Base-by-base conservation (phyloP, 2,888 invertebrate genomes). In the Dysmachus trigonus region DNA sequence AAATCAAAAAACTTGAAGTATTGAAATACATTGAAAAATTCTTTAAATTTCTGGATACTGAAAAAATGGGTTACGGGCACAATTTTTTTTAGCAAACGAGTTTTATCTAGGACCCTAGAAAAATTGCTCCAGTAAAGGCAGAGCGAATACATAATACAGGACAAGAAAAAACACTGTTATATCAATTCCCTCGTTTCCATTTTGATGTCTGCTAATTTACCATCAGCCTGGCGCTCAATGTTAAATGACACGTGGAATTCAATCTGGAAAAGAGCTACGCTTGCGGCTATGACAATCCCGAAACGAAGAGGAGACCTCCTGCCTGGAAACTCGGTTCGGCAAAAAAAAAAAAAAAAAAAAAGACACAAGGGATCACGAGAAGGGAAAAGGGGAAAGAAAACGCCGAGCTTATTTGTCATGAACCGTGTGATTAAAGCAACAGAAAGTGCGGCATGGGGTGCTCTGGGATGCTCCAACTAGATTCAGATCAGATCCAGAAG, bases 341-440 rank as follows among this genome's bases (percentile, higher is more conserved):
- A 77, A 22, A 41, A 77, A 22, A 30, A 41, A 77, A 22, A 30
- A 77, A 22, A 41, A 77, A 22, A 30, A n/a, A n/a, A n/a, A n/a
- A n/a, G n/a, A 62, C 30, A 53, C 15, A 31, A 62, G 18, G 31
- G 33, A 27, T n/a, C n/a, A 33, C 18, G 33, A 8, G 8, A 81
- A 31, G 47, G 31, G 62, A 81, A 33, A 31, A n/a, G 51, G 8
- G 30, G 18, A 31, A 31, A 18, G 33, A 53, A n/a, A 30, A 30
- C n/a, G n/a, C 13, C 31, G 5, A 33, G 53, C 33, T 81, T 81
- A 81, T 81, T 81, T 81, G 53, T 81, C 31, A 27, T 81, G 81
- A 81, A 81, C 31, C 81, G 81, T 81, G 81, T 81, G 81, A 81
- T 81, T 81, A 81, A 53, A 81, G 31, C 47, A 27, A 27, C 81